phyloP scores from a whole-genome alignment of 2,797 vertebrate species.

The Bovichtus diacanthus region DNA sequence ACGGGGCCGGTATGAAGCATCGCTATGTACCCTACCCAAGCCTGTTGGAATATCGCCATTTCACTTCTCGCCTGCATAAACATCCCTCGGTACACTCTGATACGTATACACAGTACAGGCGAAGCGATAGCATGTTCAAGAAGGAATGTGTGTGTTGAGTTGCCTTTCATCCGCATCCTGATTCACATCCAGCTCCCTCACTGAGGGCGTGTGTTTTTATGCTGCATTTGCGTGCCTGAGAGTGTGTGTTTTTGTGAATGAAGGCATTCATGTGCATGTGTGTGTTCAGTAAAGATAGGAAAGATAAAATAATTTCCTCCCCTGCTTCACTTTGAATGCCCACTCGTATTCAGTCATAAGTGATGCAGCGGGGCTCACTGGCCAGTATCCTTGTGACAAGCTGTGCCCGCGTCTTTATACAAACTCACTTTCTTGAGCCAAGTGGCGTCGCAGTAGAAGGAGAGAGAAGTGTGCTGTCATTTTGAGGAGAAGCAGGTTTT shows the following conservation, averaged over 20 bases:
- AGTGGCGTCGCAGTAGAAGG: slow-evolving; percentile 22
- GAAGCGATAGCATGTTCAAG: slow-evolving; percentile 61
- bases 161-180: slow-evolving; percentile 31
- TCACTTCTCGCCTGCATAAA: slow-evolving; percentile 73
- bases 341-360: slow-evolving; percentile 50
- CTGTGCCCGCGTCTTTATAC: slow-evolving; percentile 58
- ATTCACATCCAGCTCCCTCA: slow-evolving; percentile 40
- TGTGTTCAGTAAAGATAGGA: slow-evolving; percentile 31
- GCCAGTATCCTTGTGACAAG: slow-evolving; percentile 76
- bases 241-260: slow-evolving; percentile 49
- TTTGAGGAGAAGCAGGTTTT: slow-evolving; percentile 71
- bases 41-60: slow-evolving; percentile 70
- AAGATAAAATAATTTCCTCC: slow-evolving; percentile 47
- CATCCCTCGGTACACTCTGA: slow-evolving; percentile 54
- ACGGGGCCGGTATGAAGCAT: slow-evolving; percentile 60
- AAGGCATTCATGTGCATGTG: slow-evolving; percentile 50
- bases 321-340: slow-evolving; percentile 40
- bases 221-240: slow-evolving; percentile 26
- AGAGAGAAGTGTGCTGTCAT: slow-evolving; percentile 47
- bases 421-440: slow-evolving; percentile 63
- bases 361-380: slow-evolving; percentile 56
- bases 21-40: slow-evolving; percentile 45
- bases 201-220: slow-evolving; percentile 24
- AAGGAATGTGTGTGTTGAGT: slow-evolving; percentile 58
- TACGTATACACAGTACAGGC: slow-evolving; percentile 49